Base-by-base conservation (phyloP, 2,113 vertebrate species). In the Rhinopomastus cyanomelas region DNA sequence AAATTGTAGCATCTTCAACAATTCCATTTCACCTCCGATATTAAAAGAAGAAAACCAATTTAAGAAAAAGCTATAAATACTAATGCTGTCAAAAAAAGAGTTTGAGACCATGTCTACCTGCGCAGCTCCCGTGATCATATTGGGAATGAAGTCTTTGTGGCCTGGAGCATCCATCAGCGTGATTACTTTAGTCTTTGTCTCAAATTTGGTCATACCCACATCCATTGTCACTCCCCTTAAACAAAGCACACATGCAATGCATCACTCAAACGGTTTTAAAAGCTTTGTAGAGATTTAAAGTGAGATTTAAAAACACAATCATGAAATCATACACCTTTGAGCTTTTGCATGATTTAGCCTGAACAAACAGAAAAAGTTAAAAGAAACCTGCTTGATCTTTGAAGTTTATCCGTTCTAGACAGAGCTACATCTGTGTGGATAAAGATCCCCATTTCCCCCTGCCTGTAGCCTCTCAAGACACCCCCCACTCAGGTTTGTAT, bases 111-210 rank as follows among this genome's bases (percentile, higher is more conserved):
- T 62, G 11, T 73, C 68, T 98, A 99, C 99, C 98, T 99, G 99
- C 44, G 99, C 99, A 74, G 99, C 99, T 96, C 99, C 99, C 56
- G 99, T 99, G 95, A 99, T 99, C 99, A 99, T 99, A 97, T 99
- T 99, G 92, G 99, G 99, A 96, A 99, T 99, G 96, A 99, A 99
- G 96, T 99, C 99, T 96, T 98, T 99, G 98, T 99, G 99, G 90
- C 99, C 99, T 8, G 99, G 99, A 26, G 99, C 99, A 88, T 99
- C 99, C 99, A 99, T 99, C 75, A 99, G 94, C 12, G 98, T 99
- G 95, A 99, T 98, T 78, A 99, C 96, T 97, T 99, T 99, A 65
- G 98, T 98, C 60, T 96, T 94, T 3, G 98, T 99, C 97, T 99
- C 99, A 61, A 99, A 99, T 96, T 99, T 99, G 51, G 99, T 99